These are phyloP conservation scores for Pseudanteris insignis DNA, from an alignment of 2,888 invertebrate species.

Conservation along the genomic window DNA sequence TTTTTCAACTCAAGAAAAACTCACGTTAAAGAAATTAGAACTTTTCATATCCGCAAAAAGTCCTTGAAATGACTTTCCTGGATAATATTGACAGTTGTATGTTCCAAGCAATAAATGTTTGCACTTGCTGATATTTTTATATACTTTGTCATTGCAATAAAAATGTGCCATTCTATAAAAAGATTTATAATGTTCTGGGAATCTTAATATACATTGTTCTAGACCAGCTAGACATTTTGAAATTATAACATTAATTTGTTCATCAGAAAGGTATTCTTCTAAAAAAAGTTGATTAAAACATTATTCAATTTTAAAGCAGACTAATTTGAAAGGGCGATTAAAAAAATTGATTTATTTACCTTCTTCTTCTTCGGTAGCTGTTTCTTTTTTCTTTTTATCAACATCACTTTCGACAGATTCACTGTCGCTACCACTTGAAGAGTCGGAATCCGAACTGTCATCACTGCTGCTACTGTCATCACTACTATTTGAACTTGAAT, in stretches of 20 bases:
- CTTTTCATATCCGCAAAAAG: slow-evolving; percentile 86
- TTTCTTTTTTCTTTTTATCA: slow-evolving; percentile 56
- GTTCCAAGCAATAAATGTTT: slow-evolving; percentile 77
- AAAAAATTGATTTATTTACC: slow-evolving; percentile 1
- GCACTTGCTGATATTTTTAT: slow-evolving; percentile 76
- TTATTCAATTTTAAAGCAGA: no score
- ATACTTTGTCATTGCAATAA: slow-evolving; percentile 78
- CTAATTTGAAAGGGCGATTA: no score
- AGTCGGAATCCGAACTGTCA: slow-evolving; percentile 68
- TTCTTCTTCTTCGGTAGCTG: slow-evolving; percentile 49
- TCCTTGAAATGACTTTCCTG: slow-evolving; percentile 77
- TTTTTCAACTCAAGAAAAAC: slow-evolving; percentile 48
- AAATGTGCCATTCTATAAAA: slow-evolving; percentile 87
- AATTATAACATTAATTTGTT: slow-evolving; percentile 72
- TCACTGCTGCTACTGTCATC: slow-evolving; percentile 71
- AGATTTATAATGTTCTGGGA: slow-evolving; percentile 93
- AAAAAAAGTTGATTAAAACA: no score
- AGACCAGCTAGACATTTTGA: slow-evolving; percentile 79
- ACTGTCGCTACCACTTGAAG: slow-evolving; percentile 69
- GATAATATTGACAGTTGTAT: slow-evolving; percentile 71
- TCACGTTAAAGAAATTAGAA: slow-evolving; percentile 88
- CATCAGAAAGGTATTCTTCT: slow-evolving; percentile 61
- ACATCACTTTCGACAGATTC: slow-evolving; percentile 69
- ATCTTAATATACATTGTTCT: slow-evolving; percentile 84
- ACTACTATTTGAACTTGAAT: slow-evolving; percentile 64